Evolutionary conservation across 2,888 invertebrate genomes (phyloP), one percentile per base, ranked within the genome.

Genomic region (Cremastinae sp.): DNA sequence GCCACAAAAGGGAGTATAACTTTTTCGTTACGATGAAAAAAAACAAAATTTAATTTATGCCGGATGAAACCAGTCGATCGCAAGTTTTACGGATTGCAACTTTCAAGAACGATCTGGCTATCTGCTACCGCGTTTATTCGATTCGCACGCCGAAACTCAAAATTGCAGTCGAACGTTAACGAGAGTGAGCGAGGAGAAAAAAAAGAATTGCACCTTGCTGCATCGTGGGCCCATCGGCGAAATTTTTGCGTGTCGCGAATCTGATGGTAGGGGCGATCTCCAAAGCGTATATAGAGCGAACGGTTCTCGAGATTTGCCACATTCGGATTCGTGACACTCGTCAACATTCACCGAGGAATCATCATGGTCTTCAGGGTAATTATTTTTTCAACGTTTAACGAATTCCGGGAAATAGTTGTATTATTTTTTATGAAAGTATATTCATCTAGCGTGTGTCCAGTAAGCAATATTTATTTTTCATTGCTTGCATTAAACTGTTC

Each of bases 321-420:
- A 71, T 49, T 75, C 75, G 55, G 47, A 61, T 49, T n/a, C 49
- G 47, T 47, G 41, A 39, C 51, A 59, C 12, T 58, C 35, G 53
- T 18, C 0, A 68, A 45, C 41, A 49, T 71, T 55, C 16, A 22
- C 55, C 18, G 45, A 14, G 28, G 43, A 7, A 66, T 71, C 75
- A 37, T 55, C 71, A 71, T 71, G 70, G 55, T 41, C 9, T 71
- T 75, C 71, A 55, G 55, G 66, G 71, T 75, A 66, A 70, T 59
- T 65, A 41, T 35, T 47, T 10, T 2, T 7, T 41, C 18, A n/a
- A 18, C 16, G n/a, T n/a, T n/a, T n/a, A n/a, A n/a, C n/a, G n/a
- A n/a, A n/a, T n/a, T n/a, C n/a, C n/a, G n/a, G n/a, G n/a, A n/a
- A n/a, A n/a, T n/a, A n/a, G n/a, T n/a, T n/a, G n/a, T n/a, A n/a